A percentile compares a stretch with the other conserved stretches of the same genome.
Conservation (phyloP, 2,113 vertebrate species). For the Thalassoma bifasciatum region DNA sequence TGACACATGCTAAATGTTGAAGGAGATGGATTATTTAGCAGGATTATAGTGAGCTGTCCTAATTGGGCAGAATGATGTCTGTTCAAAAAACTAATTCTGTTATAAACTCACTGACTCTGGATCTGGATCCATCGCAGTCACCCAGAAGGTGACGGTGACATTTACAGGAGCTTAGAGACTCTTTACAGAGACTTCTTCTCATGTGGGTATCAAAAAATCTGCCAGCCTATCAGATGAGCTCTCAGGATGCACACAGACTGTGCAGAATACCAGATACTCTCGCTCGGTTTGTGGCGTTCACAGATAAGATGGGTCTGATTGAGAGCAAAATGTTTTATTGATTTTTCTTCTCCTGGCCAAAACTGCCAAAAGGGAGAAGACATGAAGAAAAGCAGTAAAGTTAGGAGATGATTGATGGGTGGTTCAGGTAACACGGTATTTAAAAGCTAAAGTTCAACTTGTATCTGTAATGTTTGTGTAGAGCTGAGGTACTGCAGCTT, state of each 20-base stretch:
- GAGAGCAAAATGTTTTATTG: conserved; percentile 3
- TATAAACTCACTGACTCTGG: not conserved
- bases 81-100: not conserved
- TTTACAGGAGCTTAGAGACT: not conserved
- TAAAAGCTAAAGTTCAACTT: too few species aligned
- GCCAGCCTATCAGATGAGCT: not conserved
- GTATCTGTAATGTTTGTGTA: too few species aligned
- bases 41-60: not conserved
- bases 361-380: not conserved
- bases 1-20: not conserved
- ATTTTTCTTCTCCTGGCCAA: conserved; percentile 14
- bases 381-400: not conserved
- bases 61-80: not conserved
- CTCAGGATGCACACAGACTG: not conserved
- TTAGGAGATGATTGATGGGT: not conserved
- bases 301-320: conserved; percentile 2
- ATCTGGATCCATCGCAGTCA: not conserved
- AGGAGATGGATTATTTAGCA: not conserved
- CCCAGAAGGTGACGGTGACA: conserved; percentile 5
- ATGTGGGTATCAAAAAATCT: not conserved
- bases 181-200: not conserved
- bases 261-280: not conserved
- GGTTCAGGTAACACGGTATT: not conserved
- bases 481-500: not conserved
- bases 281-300: not conserved